phyloP scores from a whole-genome alignment of 2,113 vertebrate genomes.

The Platysteira castanea region DNA sequence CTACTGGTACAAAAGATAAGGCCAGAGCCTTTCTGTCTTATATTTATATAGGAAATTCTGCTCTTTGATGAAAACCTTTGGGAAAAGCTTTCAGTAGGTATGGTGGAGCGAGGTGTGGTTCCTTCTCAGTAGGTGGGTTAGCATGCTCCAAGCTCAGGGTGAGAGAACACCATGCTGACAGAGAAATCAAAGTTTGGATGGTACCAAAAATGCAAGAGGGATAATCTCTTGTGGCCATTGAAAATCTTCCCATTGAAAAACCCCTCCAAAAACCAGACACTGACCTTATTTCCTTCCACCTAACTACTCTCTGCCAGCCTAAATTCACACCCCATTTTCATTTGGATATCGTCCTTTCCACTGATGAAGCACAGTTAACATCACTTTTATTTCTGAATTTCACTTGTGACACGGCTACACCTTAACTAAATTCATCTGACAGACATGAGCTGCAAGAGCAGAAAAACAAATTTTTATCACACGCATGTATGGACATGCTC shows the following conservation, averaged over 20 bases:
- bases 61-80: background rate
- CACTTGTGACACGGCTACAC: background rate
- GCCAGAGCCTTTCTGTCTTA: background rate
- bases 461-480: background rate
- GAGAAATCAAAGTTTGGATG: background rate
- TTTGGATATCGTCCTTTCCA: background rate
- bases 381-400: background rate
- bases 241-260: background rate
- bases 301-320: background rate
- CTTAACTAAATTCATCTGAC: background rate
- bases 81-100: background rate
- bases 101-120: rapidly evolving
- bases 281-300: background rate
- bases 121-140: background rate
- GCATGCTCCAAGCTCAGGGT: background rate
- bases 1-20: background rate
- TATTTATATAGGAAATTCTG: background rate
- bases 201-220: background rate
- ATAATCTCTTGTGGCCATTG: background rate
- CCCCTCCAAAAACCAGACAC: background rate
- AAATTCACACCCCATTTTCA: background rate
- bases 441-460: background rate
- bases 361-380: background rate
- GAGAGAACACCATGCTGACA: background rate
- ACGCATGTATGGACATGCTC: rapidly evolving